Conservation (phyloP, 2,888 invertebrate genomes). For the Aricia artaxerxes region DNA sequence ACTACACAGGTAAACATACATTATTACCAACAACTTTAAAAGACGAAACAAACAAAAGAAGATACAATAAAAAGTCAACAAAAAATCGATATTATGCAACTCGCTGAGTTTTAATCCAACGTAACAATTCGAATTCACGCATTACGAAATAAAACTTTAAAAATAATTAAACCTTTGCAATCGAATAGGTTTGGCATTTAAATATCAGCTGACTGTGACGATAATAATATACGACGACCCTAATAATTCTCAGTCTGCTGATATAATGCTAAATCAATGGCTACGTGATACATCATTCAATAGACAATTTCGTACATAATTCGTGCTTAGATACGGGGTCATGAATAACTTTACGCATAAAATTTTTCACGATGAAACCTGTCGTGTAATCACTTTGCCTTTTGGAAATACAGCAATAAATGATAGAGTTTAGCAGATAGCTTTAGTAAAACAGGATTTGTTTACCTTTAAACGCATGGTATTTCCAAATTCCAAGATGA, state of each 20-base stretch:
- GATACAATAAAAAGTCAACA: background rate
- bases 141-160: constrained; percentile 16
- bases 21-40: background rate
- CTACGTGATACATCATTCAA: background rate
- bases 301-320: background rate
- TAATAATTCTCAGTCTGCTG: constrained; percentile 5
- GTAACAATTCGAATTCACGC: constrained; percentile 5
- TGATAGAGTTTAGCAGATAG: no score
- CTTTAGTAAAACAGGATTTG: no score
- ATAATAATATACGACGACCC: background rate
- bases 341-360: background rate
- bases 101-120: background rate
- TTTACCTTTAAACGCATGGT: no score
- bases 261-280: constrained; percentile 14
- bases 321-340: background rate
- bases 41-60: background rate
- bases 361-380: background rate
- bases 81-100: background rate
- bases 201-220: constrained; percentile 35
- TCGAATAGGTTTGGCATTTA: constrained; percentile 36
- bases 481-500: no score
- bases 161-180: constrained; percentile 26
- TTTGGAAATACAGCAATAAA: background rate
- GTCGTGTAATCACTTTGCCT: background rate
- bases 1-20: background rate